A percentile compares a stretch with the other conserved stretches of the same genome.
phyloP scores from a whole-genome alignment of 2,113 vertebrate genomes.

The Machaerirhynchus nigripectus region DNA sequence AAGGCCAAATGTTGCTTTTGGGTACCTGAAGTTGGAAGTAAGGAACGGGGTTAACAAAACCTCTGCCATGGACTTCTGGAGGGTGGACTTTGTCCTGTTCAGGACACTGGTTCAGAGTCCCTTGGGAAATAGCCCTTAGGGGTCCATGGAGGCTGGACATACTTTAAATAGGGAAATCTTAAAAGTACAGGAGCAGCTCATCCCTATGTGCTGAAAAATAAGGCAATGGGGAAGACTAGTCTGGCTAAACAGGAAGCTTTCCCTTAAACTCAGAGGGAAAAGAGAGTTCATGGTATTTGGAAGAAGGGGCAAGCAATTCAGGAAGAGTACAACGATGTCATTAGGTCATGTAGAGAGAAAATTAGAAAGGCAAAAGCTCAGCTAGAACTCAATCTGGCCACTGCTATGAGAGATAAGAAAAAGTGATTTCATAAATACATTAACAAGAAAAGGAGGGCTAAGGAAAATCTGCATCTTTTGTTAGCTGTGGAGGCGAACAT shows the following conservation, averaged over 20 bases:
- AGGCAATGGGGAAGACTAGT: neutral
- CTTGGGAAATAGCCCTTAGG: neutral
- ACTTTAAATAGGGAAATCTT: neutral
- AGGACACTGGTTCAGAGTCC: neutral
- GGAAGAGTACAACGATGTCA: neutral
- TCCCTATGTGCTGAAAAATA: neutral
- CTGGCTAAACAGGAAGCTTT: neutral
- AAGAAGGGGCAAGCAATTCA: neutral
- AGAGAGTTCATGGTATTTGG: neutral
- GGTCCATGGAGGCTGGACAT: neutral
- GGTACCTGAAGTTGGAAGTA: neutral
- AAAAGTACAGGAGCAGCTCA: neutral
- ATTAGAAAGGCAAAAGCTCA: neutral
- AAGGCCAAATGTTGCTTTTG: neutral
- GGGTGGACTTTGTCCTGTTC: neutral
- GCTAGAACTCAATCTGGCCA: neutral
- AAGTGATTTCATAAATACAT: neutral
- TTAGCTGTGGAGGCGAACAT: accelerated
- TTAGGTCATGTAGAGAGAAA: neutral
- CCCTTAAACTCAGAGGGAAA: neutral
- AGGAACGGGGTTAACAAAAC: neutral
- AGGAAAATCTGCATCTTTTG: neutral
- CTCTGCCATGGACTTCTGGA: neutral
- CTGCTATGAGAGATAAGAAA: neutral
- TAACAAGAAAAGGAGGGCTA: neutral